Evolutionary conservation across 1,140 invertebrate genomes (phyloP).

Genomic region (Drosophila leontia): DNA sequence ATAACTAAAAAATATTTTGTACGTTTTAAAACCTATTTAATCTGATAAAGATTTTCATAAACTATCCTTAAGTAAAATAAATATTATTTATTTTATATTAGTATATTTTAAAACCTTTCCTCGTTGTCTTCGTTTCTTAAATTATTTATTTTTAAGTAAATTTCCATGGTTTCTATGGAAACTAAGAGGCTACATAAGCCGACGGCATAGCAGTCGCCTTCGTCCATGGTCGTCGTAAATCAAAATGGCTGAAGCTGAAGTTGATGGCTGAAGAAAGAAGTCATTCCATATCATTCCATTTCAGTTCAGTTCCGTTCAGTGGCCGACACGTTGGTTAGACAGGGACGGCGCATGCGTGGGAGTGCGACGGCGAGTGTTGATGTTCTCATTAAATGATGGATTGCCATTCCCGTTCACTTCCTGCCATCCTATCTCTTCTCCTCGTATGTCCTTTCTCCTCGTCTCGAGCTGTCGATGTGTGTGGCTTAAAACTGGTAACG

Average conservation of each 20-base stretch:
- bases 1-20: too few relatives aligned
- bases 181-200: not conserved
- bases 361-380: constrained; percentile 49
- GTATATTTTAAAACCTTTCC: not conserved
- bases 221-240: constrained; percentile 65
- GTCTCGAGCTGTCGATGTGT: constrained; percentile 38
- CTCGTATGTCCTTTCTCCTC: not conserved
- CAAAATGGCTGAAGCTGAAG: constrained; percentile 77
- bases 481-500: constrained; percentile 78
- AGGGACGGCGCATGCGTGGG: constrained; percentile 75
- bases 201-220: constrained; percentile 31
- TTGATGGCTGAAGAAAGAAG: constrained; percentile 78
- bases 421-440: not conserved
- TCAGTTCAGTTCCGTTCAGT: constrained; percentile 42
- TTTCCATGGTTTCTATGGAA: not conserved
- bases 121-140: too few relatives aligned
- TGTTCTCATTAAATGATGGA: constrained; percentile 53
- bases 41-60: too few relatives aligned
- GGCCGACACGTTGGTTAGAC: constrained; percentile 33
- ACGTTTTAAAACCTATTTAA: too few relatives aligned
- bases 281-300: constrained; percentile 66
- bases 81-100: not conserved
- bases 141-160: too few relatives aligned
- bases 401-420: constrained; percentile 15
- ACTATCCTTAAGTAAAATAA: too few relatives aligned